Evolutionary conservation across 2,888 invertebrate species (phyloP).

Genomic region (Orthosia incerta): DNA sequence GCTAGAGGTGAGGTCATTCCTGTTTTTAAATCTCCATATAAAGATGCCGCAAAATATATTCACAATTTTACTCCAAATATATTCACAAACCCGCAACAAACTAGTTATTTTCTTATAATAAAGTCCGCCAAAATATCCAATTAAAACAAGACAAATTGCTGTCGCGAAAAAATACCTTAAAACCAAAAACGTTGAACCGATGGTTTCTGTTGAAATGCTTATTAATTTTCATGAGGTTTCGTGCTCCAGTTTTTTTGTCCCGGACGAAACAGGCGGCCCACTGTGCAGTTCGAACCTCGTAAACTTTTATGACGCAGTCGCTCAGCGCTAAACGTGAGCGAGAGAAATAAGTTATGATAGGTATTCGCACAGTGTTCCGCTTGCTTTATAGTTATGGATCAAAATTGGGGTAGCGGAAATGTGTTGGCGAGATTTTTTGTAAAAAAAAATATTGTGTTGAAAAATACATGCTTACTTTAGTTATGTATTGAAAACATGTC

Average conservation of each 20-base stretch:
- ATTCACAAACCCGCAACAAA: constrained; percentile 17
- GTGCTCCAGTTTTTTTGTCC: constrained; percentile 71
- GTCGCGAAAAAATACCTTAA: constrained; percentile 67
- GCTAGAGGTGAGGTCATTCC: neutral
- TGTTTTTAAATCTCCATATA: neutral
- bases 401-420: constrained; percentile 37
- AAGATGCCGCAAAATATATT: neutral
- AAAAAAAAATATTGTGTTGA: too few species aligned
- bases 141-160: constrained; percentile 74
- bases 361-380: constrained; percentile 58
- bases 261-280: constrained; percentile 55
- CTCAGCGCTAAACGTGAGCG: constrained; percentile 58
- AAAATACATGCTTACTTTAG: too few species aligned
- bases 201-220: constrained; percentile 69
- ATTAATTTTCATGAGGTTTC: constrained; percentile 71
- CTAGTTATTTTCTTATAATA: constrained; percentile 64
- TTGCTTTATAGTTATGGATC: constrained; percentile 33
- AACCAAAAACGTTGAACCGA: constrained; percentile 63
- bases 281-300: constrained; percentile 71
- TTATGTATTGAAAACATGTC: too few species aligned
- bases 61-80: constrained; percentile 31
- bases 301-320: constrained; percentile 72
- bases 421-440: neutral
- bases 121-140: constrained; percentile 73
- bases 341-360: constrained; percentile 64